Percentiles rank a stretch among this genome's conserved stretches.
These are phyloP conservation scores for Ornithoptera alexandrae DNA, from an alignment of 2,888 invertebrate genomes.

Conservation along the genomic window DNA sequence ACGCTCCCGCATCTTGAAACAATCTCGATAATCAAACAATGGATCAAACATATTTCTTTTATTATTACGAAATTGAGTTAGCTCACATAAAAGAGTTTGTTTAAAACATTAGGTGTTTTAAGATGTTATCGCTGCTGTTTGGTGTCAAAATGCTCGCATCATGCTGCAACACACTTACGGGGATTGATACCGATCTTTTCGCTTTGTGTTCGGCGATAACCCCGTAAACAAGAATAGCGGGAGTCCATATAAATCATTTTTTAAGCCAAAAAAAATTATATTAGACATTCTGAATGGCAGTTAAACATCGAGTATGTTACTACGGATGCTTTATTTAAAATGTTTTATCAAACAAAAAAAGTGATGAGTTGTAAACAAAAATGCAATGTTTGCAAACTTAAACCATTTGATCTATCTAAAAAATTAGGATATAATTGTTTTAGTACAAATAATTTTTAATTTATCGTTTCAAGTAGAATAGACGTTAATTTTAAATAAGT, in stretches of 20 bases:
- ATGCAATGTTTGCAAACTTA: neutral
- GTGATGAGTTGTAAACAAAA: neutral
- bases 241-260: constrained; percentile 74
- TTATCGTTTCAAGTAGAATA: too few relatives aligned
- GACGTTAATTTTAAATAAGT: too few relatives aligned
- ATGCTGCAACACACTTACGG: constrained; percentile 73
- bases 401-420: neutral
- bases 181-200: constrained; percentile 62
- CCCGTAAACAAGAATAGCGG: constrained; percentile 78
- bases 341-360: neutral
- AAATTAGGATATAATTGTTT: too few relatives aligned
- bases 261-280: constrained; percentile 35
- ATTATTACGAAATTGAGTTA: constrained; percentile 76
- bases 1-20: constrained; percentile 27
- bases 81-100: constrained; percentile 76
- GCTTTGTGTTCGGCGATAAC: constrained; percentile 68
- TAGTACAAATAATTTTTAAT: too few relatives aligned
- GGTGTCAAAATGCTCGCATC: constrained; percentile 80
- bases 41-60: constrained; percentile 59
- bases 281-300: neutral
- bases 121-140: constrained; percentile 74
- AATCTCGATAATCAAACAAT: constrained; percentile 51
- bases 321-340: neutral
- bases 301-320: neutral
- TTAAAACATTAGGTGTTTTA: constrained; percentile 78